Evolutionary conservation across 2,888 invertebrate genomes (phyloP), one percentile per base, ranked within the genome.

Genomic region (Drosophila paramelanica): DNA sequence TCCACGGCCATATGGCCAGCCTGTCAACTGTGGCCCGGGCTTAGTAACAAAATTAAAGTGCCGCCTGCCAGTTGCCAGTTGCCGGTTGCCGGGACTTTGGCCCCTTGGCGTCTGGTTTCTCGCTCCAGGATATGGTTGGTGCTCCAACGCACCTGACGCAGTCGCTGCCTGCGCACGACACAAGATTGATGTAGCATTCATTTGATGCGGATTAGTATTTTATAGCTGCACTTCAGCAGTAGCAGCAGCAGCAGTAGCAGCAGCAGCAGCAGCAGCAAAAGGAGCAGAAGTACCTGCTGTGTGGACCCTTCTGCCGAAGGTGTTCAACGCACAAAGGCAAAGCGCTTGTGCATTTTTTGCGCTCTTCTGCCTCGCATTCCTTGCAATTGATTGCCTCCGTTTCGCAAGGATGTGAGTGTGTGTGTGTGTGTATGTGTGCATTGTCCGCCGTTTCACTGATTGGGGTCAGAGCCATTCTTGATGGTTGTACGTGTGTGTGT

Each of bases 121-220:
- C 23, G 10, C 17, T 6, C 11, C 13, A 4, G 14, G 5, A 14
- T 17, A 17, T 13, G 31, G 39, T 17, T 33, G 43, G 13, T 20
- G 13, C 33, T 42, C 4, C 31, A 14, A 42, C 64, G 60, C 58
- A 57, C 53, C 62, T 67, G 79, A 61, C 72, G 50, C 62, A 55
- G 70, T 52, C 55, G 61, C 57, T 61, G 66, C 58, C 79, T 82
- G 81, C 78, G 73, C 73, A 62, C 79, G 88, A 79, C 88, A 88
- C 72, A 88, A 86, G 85, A 85, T 85, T 85, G 85, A 85, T 85
- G 79, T 77, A 76, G 78, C 81, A 88, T 89, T 89, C 89, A 82
- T 89, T 88, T 89, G 85, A 85, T 85, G 85, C 85, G 89, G 85
- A 85, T 85, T 85, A 88, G 86, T 87, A 81, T 89, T 89, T 87